Evolutionary conservation across 2,113 vertebrate genomes (phyloP).

Genomic region (Myrmecobius fasciatus): DNA sequence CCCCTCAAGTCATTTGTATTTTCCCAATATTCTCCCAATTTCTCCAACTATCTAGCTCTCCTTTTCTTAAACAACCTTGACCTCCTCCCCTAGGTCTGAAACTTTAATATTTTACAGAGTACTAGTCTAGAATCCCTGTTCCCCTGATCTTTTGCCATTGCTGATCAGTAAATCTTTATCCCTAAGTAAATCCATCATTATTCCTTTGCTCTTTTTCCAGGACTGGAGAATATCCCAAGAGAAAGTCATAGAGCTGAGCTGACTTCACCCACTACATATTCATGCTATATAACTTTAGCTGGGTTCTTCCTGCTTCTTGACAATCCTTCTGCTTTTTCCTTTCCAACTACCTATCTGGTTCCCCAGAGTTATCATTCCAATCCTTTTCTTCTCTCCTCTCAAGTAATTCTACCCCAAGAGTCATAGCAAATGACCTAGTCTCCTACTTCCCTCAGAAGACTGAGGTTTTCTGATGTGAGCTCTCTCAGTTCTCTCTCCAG

Average conservation of each 20-base stretch:
- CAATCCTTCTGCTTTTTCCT: not conserved
- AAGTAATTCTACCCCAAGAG: not conserved
- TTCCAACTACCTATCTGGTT: not conserved
- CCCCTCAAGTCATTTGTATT: not conserved
- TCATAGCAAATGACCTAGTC: not conserved
- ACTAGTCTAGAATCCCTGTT: not conserved
- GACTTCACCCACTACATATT: not conserved
- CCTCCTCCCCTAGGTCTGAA: not conserved
- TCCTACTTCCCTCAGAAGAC: not conserved
- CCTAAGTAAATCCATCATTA: not conserved
- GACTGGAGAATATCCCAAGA: not conserved
- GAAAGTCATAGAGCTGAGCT: not conserved
- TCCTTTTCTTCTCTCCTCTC: not conserved
- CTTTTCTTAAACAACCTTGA: not conserved
- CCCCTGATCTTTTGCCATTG: not conserved
- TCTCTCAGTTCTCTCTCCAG: not conserved
- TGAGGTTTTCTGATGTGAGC: not conserved
- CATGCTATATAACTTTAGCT: not conserved
- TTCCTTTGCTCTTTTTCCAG: not conserved
- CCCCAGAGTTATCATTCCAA: not conserved
- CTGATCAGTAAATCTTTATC: not conserved
- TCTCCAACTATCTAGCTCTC: not conserved
- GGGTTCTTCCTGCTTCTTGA: not conserved
- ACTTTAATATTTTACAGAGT: not conserved
- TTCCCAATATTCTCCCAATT: not conserved